phyloP scores from a whole-genome alignment of 2,888 invertebrate genomes.

The Coenonympha glycerion region DNA sequence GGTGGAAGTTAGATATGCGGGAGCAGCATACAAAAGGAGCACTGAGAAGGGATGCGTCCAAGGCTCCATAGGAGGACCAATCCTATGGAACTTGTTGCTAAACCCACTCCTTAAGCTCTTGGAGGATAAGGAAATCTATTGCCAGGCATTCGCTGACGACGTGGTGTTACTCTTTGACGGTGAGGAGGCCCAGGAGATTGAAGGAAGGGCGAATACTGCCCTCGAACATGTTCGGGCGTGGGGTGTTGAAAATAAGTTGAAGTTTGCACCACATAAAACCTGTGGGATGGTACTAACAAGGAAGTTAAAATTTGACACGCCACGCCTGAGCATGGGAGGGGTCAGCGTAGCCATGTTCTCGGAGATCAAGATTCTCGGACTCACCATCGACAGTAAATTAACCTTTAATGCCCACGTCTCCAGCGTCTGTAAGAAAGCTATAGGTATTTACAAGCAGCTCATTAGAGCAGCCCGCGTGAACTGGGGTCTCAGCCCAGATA shows the following conservation, averaged over 20 bases:
- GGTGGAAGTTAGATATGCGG: conserved; percentile 18
- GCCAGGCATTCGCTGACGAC: conserved; percentile 31
- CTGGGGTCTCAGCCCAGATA: background rate
- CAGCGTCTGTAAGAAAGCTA: background rate
- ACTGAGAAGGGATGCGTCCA: conserved; percentile 27
- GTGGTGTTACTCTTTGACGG: conserved; percentile 16
- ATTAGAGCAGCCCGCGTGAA: background rate
- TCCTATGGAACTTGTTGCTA: conserved; percentile 26
- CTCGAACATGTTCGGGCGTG: conserved; percentile 9
- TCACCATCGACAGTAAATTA: background rate
- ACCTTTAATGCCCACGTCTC: background rate
- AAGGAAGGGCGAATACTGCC: conserved; percentile 4
- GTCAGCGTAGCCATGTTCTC: background rate
- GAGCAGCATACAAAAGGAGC: background rate
- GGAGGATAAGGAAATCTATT: background rate
- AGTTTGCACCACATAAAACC: conserved; percentile 21
- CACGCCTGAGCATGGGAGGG: background rate
- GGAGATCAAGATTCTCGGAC: background rate
- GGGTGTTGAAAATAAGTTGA: conserved; percentile 8
- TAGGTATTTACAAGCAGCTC: background rate
- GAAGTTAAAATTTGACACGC: background rate
- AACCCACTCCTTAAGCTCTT: conserved; percentile 15
- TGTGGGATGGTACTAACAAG: conserved; percentile 4
- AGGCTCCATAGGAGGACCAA: conserved; percentile 24
- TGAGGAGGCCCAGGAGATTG: background rate